Evolutionary conservation across 1,140 invertebrate species (phyloP).

Genomic region (Thaumatotibia leucotreta): DNA sequence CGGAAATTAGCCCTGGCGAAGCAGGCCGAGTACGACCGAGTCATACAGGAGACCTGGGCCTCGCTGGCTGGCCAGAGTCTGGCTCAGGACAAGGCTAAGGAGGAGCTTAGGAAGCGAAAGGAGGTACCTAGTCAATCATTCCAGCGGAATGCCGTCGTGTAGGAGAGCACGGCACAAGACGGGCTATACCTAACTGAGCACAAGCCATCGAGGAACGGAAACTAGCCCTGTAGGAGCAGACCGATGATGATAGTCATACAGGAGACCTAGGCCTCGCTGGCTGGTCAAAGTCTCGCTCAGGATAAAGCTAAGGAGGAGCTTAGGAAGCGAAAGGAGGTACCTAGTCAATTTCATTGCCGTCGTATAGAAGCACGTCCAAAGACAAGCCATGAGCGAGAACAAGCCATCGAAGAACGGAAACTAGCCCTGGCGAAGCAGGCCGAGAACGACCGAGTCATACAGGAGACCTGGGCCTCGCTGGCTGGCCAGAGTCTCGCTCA

Average conservation of each 20-base stretch:
- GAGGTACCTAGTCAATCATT: no score
- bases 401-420: slow-evolving; percentile 33
- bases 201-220: slow-evolving; percentile 33
- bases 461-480: slow-evolving; percentile 54
- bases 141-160: no score
- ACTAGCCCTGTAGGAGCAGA: slow-evolving; percentile 25
- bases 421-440: slow-evolving; percentile 26
- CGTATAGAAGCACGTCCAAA: slow-evolving; percentile 35
- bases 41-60: slow-evolving; percentile 50
- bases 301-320: slow-evolving; percentile 25
- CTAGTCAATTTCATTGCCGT: no score
- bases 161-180: slow-evolving; percentile 37
- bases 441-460: slow-evolving; percentile 33
- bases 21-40: slow-evolving; percentile 27
- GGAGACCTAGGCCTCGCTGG: slow-evolving; percentile 54
- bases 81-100: slow-evolving; percentile 30
- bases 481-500: slow-evolving; percentile 39
- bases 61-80: slow-evolving; percentile 43
- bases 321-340: slow-evolving; percentile 25
- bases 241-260: slow-evolving; percentile 30
- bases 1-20: slow-evolving; percentile 27
- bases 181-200: slow-evolving; percentile 35
- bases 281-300: slow-evolving; percentile 38
- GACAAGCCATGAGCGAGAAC: slow-evolving; percentile 34
- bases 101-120: slow-evolving; percentile 17